A percentile compares a stretch with the other conserved stretches of the same genome.
phyloP scores from a whole-genome alignment of 2,888 invertebrate species.

The Apodemia zela region DNA sequence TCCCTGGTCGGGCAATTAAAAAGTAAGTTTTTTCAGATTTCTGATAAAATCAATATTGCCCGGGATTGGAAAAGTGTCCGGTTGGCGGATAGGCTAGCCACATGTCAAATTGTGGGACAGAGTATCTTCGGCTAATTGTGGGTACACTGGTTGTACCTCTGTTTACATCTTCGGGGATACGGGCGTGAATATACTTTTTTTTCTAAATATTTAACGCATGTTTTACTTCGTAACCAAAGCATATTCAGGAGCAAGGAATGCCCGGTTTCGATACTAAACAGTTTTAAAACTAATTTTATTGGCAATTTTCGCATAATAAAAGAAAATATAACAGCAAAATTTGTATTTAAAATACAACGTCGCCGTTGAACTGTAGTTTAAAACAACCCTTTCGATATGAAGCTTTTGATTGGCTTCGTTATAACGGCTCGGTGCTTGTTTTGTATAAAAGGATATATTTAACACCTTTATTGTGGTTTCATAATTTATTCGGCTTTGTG shows the following conservation, averaged over 20 bases:
- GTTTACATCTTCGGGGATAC: too few relatives aligned
- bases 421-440: conserved; percentile 26
- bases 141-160: too few relatives aligned
- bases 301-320: background rate
- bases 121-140: too few relatives aligned
- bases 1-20: too few relatives aligned
- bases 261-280: background rate
- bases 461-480: conserved; percentile 10
- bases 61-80: too few relatives aligned
- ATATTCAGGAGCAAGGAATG: background rate
- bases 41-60: too few relatives aligned
- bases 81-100: too few relatives aligned
- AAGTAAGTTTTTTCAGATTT: too few relatives aligned
- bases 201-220: too few relatives aligned
- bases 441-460: conserved; percentile 3
- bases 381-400: conserved; percentile 1
- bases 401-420: conserved; percentile 32
- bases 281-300: conserved; percentile 1
- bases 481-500: background rate
- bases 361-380: background rate
- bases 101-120: too few relatives aligned
- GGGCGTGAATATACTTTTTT: too few relatives aligned
- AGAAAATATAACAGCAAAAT: background rate
- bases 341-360: background rate
- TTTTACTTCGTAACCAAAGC: too few relatives aligned